A percentile compares a stretch with the other conserved stretches of the same genome.
Evolutionary conservation across 2,888 invertebrate genomes (phyloP).

Genomic region (Calameuta idolon): DNA sequence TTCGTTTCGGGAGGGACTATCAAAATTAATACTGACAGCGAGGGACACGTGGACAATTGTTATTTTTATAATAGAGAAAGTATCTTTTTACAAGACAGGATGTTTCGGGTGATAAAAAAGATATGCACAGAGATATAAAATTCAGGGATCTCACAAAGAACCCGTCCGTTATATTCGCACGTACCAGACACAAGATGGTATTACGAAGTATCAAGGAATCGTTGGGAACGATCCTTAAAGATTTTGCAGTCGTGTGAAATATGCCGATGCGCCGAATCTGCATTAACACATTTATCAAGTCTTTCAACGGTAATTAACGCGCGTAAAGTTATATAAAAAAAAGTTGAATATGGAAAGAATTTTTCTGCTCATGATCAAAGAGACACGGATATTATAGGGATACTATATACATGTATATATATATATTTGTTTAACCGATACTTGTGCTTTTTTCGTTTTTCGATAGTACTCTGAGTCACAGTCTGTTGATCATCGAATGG

Average conservation of each 20-base stretch:
- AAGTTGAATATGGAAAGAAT: neutral
- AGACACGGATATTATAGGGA: neutral
- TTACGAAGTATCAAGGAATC: conserved; percentile 20
- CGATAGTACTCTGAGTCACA: neutral
- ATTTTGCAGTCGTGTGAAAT: conserved; percentile 18
- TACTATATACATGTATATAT: too few species aligned
- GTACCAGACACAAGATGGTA: conserved; percentile 10
- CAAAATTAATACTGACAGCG: neutral
- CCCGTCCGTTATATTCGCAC: conserved; percentile 9
- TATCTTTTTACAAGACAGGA: neutral
- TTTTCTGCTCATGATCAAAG: neutral
- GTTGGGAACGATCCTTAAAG: conserved; percentile 10
- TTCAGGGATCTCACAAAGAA: neutral
- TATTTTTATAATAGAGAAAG: neutral
- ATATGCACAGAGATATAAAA: neutral
- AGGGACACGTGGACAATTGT: neutral
- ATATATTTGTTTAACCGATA: neutral
- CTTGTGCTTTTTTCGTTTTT: neutral
- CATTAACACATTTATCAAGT: neutral
- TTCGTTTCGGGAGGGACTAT: neutral
- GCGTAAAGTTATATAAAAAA: neutral
- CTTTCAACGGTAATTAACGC: neutral
- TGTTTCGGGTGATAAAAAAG: neutral
- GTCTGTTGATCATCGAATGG: neutral
- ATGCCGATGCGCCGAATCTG: neutral